Evolutionary conservation across 2,113 vertebrate species (phyloP).

Genomic region (Ahaetulla prasina): DNA sequence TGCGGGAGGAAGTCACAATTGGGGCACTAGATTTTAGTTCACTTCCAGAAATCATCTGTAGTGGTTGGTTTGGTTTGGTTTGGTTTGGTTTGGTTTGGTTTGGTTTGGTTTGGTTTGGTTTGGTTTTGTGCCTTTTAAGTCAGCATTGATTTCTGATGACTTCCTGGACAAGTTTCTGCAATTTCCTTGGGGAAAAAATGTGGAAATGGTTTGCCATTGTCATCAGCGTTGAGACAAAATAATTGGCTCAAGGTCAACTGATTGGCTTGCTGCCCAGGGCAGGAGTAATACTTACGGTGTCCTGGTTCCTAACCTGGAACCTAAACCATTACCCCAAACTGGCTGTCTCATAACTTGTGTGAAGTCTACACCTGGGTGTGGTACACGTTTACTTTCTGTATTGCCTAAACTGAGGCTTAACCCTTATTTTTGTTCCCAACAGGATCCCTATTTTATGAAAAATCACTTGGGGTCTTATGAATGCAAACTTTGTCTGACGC

Average conservation of each 20-base stretch:
- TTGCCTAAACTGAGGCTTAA: not conserved
- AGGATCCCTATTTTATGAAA: slow-evolving; percentile 99
- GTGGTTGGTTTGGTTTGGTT: too few species aligned
- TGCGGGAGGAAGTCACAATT: not conserved
- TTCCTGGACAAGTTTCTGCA: not conserved
- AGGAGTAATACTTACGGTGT: not conserved
- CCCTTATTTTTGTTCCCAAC: not conserved
- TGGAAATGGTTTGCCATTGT: not conserved
- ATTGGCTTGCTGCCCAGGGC: not conserved
- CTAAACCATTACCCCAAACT: not conserved
- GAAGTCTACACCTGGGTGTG: not conserved
- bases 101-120: not conserved
- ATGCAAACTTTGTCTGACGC: slow-evolving; percentile 94
- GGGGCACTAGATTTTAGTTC: not conserved
- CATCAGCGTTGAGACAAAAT: not conserved
- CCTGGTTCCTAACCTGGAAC: not conserved
- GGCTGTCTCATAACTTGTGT: not conserved
- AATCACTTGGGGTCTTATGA: slow-evolving; percentile 98
- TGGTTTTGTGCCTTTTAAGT: not conserved
- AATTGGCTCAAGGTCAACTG: not conserved
- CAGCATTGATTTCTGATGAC: not conserved
- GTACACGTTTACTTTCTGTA: not conserved
- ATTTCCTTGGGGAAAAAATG: not conserved
- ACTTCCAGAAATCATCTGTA: not conserved
- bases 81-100: too few species aligned